Evolutionary conservation across 2,888 invertebrate species (phyloP).

Genomic region (Mythimna pallens): DNA sequence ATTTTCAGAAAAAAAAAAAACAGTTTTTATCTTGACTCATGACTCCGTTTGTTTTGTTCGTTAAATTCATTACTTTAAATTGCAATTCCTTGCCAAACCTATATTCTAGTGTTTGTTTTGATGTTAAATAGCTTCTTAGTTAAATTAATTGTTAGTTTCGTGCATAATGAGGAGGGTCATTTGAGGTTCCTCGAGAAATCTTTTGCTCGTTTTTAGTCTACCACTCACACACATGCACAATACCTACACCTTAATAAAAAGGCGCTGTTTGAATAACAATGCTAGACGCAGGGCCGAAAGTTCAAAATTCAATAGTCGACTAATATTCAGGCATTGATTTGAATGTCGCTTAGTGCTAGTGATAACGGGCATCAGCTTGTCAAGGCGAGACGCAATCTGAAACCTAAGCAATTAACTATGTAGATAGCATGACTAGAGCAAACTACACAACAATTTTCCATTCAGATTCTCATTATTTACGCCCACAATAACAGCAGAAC

Average conservation of each 20-base stretch:
- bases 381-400: background rate
- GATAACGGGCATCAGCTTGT: background rate
- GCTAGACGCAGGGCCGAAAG: background rate
- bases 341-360: background rate
- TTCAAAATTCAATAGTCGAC: background rate
- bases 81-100: conserved; percentile 26
- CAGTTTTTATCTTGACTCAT: conserved; percentile 29
- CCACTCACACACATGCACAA: background rate
- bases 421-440: conserved; percentile 1
- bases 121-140: conserved; percentile 29
- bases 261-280: background rate
- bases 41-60: conserved; percentile 18
- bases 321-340: background rate
- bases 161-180: conserved; percentile 17
- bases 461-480: conserved; percentile 21
- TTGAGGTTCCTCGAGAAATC: background rate
- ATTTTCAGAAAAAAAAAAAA: conserved; percentile 17
- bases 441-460: background rate
- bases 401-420: background rate
- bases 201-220: background rate
- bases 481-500: background rate
- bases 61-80: conserved; percentile 50
- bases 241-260: background rate
- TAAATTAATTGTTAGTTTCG: conserved; percentile 29
- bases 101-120: conserved; percentile 40